A percentile compares a stretch with the other conserved stretches of the same genome.
Evolutionary conservation across 2,888 invertebrate species (phyloP).

Genomic region (Hypomecis punctinalis): DNA sequence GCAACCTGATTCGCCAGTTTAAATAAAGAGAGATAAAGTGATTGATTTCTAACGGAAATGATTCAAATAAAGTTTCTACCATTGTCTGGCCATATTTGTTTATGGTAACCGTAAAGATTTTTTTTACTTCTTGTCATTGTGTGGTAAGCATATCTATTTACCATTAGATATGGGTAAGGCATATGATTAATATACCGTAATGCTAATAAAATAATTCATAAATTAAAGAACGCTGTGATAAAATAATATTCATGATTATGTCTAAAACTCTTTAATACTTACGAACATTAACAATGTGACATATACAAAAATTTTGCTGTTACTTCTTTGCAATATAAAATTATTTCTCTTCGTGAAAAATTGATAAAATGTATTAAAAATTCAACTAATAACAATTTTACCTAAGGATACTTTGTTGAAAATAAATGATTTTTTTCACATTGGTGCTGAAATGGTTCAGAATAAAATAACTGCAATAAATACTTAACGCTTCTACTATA

Average conservation of each 20-base stretch:
- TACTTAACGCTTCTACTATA: no score
- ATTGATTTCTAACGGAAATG: no score
- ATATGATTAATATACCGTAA: neutral
- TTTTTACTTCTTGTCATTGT: no score
- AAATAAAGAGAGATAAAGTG: no score
- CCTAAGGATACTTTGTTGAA: neutral
- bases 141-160: no score
- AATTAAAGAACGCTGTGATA: conserved; percentile 8
- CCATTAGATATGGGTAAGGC: neutral
- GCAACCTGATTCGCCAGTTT: no score
- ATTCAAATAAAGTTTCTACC: no score
- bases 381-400: neutral
- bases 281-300: neutral
- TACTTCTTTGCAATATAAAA: neutral
- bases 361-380: neutral
- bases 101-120: no score
- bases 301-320: neutral
- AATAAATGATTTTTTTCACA: neutral
- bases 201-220: neutral
- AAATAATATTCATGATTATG: neutral
- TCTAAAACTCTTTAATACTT: neutral
- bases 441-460: conserved; percentile 3
- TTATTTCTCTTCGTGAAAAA: no score
- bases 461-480: neutral
- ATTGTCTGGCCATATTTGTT: no score